Evolutionary conservation across 2,797 vertebrate genomes (phyloP).

Genomic region (Bradypus variegatus): DNA sequence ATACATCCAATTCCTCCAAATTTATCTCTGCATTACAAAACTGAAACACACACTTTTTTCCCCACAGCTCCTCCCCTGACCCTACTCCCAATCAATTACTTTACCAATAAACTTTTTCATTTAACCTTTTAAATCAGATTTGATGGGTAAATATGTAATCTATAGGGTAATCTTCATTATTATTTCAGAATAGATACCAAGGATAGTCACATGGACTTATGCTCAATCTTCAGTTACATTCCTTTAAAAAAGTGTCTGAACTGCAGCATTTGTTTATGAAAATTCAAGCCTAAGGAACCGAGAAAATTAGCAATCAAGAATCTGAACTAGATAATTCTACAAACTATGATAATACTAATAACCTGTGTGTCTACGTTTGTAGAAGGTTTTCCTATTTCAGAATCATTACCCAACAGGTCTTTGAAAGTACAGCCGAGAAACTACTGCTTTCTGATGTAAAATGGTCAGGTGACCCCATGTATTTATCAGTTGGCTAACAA

Average conservation of each 20-base stretch:
- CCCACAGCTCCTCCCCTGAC: background rate
- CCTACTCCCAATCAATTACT: background rate
- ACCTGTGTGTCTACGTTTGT: background rate
- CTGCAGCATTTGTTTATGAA: constrained; percentile 59
- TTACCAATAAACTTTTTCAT: constrained; percentile 47
- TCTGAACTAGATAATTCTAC: constrained; percentile 26
- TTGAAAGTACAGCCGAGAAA: constrained; percentile 3
- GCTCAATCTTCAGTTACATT: constrained; percentile 60
- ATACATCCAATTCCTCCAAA: background rate
- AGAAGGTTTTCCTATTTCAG: constrained; percentile 30
- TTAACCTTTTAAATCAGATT: constrained; percentile 43
- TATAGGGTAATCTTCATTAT: constrained; percentile 54
- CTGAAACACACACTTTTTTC: background rate
- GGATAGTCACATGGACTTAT: constrained; percentile 33
- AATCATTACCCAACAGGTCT: background rate
- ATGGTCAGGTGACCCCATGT: background rate
- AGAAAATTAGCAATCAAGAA: constrained; percentile 51
- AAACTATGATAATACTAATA: constrained; percentile 21
- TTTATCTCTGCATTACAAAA: constrained; percentile 9
- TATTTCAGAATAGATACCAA: constrained; percentile 54
- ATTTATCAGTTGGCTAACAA: constrained; percentile 12
- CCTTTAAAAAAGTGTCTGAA: constrained; percentile 65
- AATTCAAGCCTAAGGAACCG: constrained; percentile 56
- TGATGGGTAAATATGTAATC: constrained; percentile 52
- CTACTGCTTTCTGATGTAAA: constrained; percentile 23